Percentiles rank a stretch among this genome's conserved stretches.
Evolutionary conservation across 2,888 invertebrate species (phyloP).

Genomic region (Danaus chrysippus): DNA sequence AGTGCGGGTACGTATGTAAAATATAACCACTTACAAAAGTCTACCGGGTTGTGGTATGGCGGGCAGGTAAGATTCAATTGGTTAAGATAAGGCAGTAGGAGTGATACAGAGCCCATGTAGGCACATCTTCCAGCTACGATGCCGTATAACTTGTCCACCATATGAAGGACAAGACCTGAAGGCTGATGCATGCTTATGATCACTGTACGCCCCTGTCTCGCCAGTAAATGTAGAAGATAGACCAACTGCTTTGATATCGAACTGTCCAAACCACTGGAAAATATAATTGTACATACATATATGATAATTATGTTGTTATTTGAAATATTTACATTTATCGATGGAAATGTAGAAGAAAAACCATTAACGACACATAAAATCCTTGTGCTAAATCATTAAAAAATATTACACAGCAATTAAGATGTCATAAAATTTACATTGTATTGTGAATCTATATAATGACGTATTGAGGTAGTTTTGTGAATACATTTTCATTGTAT

Average conservation of each 20-base stretch:
- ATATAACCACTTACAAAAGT: slow-evolving; percentile 84
- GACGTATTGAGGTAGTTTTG: slow-evolving; percentile 6
- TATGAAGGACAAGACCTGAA: slow-evolving; percentile 89
- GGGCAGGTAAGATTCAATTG: slow-evolving; percentile 87
- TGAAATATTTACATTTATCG: too few species aligned
- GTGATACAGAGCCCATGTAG: slow-evolving; percentile 87
- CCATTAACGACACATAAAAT: too few species aligned
- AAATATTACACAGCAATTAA: too few species aligned
- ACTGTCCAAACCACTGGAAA: slow-evolving; percentile 66
- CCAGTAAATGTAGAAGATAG: slow-evolving; percentile 87
- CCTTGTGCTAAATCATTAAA: too few species aligned
- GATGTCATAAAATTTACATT: neutral
- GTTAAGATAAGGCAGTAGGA: slow-evolving; percentile 87
- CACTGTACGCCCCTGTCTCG: slow-evolving; percentile 90
- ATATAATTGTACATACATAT: neutral
- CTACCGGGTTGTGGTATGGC: slow-evolving; percentile 93
- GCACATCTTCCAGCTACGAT: slow-evolving; percentile 88
- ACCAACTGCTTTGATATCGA: slow-evolving; percentile 91
- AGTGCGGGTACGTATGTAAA: neutral
- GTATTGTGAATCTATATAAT: slow-evolving; percentile 10
- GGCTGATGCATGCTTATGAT: slow-evolving; percentile 96
- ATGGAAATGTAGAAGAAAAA: neutral
- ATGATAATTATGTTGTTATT: neutral
- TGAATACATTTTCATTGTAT: too few species aligned
- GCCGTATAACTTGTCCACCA: slow-evolving; percentile 94